Conservation (phyloP, 2,888 invertebrate genomes). For the Drosophila neotestacea region DNA sequence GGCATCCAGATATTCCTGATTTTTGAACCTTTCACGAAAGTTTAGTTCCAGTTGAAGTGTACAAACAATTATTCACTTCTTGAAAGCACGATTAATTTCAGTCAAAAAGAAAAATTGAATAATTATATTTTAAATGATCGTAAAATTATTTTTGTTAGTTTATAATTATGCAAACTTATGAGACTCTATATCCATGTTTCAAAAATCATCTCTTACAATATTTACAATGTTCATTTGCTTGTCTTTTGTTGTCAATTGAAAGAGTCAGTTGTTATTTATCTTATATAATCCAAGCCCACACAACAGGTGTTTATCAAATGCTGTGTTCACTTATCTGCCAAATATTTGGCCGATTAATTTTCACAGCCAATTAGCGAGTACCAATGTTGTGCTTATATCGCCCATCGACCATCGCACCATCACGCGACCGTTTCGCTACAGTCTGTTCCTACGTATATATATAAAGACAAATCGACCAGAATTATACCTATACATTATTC, state of each 20-base stretch:
- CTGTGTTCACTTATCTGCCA: constrained; percentile 59
- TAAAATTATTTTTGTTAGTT: too few relatives aligned
- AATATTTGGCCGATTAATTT: constrained; percentile 62
- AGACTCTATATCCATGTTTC: background rate
- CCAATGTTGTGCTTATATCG: constrained; percentile 25
- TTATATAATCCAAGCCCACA: constrained; percentile 19
- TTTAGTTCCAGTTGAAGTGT: too few relatives aligned
- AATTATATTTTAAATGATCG: too few relatives aligned
- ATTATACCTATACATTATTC: constrained; percentile 25
- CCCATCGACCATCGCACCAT: constrained; percentile 21
- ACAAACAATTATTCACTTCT: too few relatives aligned
- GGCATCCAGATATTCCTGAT: too few relatives aligned
- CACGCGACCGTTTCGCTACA: constrained; percentile 48
- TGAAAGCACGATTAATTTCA: too few relatives aligned
- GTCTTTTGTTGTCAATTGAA: background rate
- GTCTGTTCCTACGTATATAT: background rate
- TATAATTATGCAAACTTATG: background rate
- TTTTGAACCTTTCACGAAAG: too few relatives aligned
- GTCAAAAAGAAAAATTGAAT: too few relatives aligned
- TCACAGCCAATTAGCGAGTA: constrained; percentile 59
- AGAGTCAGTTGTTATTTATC: constrained; percentile 11
- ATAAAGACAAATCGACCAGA: constrained; percentile 39
- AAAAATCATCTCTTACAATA: background rate
- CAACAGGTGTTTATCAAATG: constrained; percentile 65
- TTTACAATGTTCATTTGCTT: constrained; percentile 7